Evolutionary conservation across 2,888 invertebrate genomes (phyloP).

Genomic region (Drosophila fungiperda): DNA sequence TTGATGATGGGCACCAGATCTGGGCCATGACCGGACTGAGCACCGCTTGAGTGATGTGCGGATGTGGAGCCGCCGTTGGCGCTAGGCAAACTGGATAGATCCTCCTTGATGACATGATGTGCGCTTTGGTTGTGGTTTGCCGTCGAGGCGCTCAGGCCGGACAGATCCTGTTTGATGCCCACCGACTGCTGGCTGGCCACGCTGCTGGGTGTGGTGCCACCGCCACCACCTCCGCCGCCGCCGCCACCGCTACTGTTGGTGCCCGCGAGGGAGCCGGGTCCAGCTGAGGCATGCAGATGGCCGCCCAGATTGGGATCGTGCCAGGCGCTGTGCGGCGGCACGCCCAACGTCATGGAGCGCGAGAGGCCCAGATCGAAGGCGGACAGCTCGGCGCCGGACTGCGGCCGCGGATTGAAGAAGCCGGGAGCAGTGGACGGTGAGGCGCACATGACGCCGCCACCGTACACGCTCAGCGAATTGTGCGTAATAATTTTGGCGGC

Average conservation of each 20-base stretch:
- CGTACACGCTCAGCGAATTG: conserved; percentile 86
- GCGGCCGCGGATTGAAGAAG: conserved; percentile 85
- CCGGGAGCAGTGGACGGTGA: conserved; percentile 86
- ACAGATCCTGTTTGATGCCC: conserved; percentile 83
- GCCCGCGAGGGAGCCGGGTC: conserved; percentile 78
- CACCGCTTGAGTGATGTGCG: conserved; percentile 66
- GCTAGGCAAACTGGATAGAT: conserved; percentile 82
- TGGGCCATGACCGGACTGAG: conserved; percentile 71
- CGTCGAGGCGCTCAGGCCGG: conserved; percentile 69
- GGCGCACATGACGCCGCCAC: conserved; percentile 86
- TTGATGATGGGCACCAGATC: conserved; percentile 83
- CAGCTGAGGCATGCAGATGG: conserved; percentile 85
- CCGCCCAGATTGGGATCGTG: conserved; percentile 86
- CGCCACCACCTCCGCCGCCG: conserved; percentile 83
- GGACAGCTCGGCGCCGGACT: conserved; percentile 84
- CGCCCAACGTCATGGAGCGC: conserved; percentile 87
- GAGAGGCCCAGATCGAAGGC: conserved; percentile 85
- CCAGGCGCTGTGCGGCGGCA: conserved; percentile 87
- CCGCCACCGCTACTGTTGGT: conserved; percentile 63
- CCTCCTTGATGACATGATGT: conserved; percentile 83
- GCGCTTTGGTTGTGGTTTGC: conserved; percentile 78
- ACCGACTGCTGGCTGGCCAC: conserved; percentile 82
- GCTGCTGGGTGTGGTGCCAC: conserved; percentile 86
- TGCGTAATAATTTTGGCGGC: conserved; percentile 86
- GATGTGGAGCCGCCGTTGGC: conserved; percentile 70